Base-by-base conservation (phyloP, 2,888 invertebrate genomes). In the Autographa gamma region DNA sequence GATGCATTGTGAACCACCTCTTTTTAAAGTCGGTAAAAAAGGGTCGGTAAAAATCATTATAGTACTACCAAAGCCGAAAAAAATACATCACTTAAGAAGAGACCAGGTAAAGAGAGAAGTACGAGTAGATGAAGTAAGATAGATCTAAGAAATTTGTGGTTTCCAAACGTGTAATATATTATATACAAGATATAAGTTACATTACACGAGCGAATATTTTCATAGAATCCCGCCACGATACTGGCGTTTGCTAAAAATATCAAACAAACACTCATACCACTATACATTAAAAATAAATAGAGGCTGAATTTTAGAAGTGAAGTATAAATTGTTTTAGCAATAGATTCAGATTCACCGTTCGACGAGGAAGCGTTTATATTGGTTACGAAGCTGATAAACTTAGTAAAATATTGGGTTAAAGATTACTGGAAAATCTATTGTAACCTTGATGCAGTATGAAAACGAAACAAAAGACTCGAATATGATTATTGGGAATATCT, bases 271-370 rank as follows among this genome's bases (percentile, higher is more conserved):
- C 80, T 77, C 70, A 73, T 80, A 74, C 72, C 63, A 54, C 64
- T 73, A 74, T 74, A 79, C 65, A 80, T 83, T 82, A 80, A 84
- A 84, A 80, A 84, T 82, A 84, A 83, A 83, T 83, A 80, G 59
- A 59, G 54, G 64, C 65, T 66, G 74, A 80, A 84, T 77, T 69
- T 79, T 62, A 56, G 73, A 74, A 59, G 69, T 62, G 60, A 62
- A 61, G 31, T 59, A 66, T 66, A 76, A 82, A 78, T 81, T 74
- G 71, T 71, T 73, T 64, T 18, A 52, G 64, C 63, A 62, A 71
- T 60, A 64, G 66, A 70, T 74, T 77, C 70, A 48, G 48, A 48
- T 48, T 48, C 48, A 48, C 25, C 25, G 67, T 32, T 32, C 43
- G 59, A 60, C 61, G 48, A 48, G 48, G 48, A 72, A 67, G 60